Evolutionary conservation across 2,797 vertebrate genomes (phyloP).

Genomic region (Enteromius anoplus): DNA sequence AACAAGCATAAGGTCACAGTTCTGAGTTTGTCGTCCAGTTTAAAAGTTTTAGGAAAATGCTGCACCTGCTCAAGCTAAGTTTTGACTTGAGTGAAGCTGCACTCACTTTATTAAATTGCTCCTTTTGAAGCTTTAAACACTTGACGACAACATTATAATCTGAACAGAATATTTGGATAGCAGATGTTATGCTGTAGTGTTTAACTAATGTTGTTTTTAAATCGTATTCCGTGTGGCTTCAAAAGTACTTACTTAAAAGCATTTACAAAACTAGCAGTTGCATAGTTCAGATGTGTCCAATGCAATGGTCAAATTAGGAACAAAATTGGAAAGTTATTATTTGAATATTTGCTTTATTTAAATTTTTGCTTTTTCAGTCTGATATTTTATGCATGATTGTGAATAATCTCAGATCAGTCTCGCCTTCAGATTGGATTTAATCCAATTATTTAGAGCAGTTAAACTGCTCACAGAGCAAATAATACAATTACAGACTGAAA

Average conservation of each 20-base stretch:
- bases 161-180: neutral
- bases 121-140: neutral
- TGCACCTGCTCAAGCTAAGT: slow-evolving; percentile 57
- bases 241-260: neutral
- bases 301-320: neutral
- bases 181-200: neutral
- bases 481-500: slow-evolving; percentile 68
- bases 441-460: slow-evolving; percentile 82
- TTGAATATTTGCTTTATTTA: neutral
- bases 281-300: neutral
- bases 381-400: slow-evolving; percentile 25
- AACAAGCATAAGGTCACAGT: neutral
- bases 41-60: slow-evolving; percentile 26
- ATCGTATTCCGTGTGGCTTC: neutral
- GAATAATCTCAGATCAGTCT: slow-evolving; percentile 62
- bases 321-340: neutral
- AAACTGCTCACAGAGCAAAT: slow-evolving; percentile 75
- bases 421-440: slow-evolving; percentile 79
- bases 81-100: neutral
- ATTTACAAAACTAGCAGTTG: neutral
- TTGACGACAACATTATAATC: neutral
- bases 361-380: neutral
- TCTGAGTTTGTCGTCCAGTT: slow-evolving; percentile 11
- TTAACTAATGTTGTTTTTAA: neutral
- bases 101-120: neutral